phyloP scores from a whole-genome alignment of 2,888 invertebrate genomes.

The Dimorphilus gyrociliatus region DNA sequence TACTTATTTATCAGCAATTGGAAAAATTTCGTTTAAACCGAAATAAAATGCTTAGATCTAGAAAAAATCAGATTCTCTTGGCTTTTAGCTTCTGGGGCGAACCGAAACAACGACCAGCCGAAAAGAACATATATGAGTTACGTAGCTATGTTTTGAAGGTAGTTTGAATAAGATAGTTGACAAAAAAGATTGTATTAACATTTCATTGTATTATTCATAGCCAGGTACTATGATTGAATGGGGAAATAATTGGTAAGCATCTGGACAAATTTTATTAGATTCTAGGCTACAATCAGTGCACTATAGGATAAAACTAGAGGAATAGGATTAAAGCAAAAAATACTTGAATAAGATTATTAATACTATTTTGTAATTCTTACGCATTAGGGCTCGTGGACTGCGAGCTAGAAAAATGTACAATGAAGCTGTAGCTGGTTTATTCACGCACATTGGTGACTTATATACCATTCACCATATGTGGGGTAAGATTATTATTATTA shows the following conservation, averaged over 20 bases:
- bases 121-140: conserved; percentile 84
- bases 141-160: conserved; percentile 69
- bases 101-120: conserved; percentile 51
- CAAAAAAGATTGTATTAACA: background rate
- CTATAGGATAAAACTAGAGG: too few species aligned
- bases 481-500: conserved; percentile 54
- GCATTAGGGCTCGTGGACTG: conserved; percentile 64
- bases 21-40: conserved; percentile 22
- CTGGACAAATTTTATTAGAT: too few species aligned
- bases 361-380: conserved; percentile 1
- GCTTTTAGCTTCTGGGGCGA: conserved; percentile 94
- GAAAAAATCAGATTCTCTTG: conserved; percentile 78
- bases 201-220: conserved; percentile 28
- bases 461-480: conserved; percentile 98
- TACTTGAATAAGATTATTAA: too few species aligned
- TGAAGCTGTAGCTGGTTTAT: conserved; percentile 91
- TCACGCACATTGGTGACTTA: conserved; percentile 86
- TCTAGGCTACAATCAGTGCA: too few species aligned
- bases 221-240: conserved; percentile 99
- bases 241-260: conserved; percentile 82
- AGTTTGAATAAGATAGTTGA: conserved; percentile 1
- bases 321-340: too few species aligned
- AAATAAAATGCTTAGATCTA: conserved; percentile 49
- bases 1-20: conserved; percentile 22
- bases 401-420: conserved; percentile 69